These are phyloP conservation scores for Colletes collaris DNA, from an alignment of 2,888 invertebrate genomes.

Conservation along the genomic window DNA sequence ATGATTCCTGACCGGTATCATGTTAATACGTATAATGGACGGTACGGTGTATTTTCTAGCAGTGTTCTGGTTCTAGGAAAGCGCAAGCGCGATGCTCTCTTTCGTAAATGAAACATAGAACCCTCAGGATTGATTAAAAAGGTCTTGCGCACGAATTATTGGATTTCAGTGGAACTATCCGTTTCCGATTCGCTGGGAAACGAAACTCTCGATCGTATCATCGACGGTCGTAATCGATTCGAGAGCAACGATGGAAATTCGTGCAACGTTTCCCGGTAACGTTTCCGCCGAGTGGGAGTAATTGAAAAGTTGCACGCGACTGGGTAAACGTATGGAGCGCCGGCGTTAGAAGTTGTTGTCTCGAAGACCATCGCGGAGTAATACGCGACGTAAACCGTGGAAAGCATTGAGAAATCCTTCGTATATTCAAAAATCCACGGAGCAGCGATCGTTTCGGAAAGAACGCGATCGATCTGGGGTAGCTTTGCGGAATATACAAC, in stretches of 20 bases:
- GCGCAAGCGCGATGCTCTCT: background rate
- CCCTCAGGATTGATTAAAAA: background rate
- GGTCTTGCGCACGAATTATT: background rate
- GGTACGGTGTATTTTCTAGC: too few relatives aligned
- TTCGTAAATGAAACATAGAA: background rate
- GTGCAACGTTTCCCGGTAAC: background rate
- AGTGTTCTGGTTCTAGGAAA: too few relatives aligned
- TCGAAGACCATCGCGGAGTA: background rate
- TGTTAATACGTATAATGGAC: too few relatives aligned
- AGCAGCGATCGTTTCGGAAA: background rate
- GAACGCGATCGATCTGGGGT: conserved; percentile 19
- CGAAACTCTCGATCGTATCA: background rate
- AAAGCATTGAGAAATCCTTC: background rate
- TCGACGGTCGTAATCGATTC: background rate
- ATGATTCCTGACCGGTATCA: too few relatives aligned
- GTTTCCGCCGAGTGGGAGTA: background rate
- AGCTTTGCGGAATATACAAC: too few relatives aligned
- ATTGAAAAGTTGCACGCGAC: conserved; percentile 32
- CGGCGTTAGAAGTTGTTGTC: background rate
- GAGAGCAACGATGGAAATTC: background rate
- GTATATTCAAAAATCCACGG: conserved; percentile 39
- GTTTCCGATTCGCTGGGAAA: background rate
- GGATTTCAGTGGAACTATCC: background rate
- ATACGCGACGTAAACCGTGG: background rate
- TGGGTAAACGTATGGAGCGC: background rate